Percentiles rank a stretch among this genome's conserved stretches.
phyloP scores from a whole-genome alignment of 2,888 invertebrate species.

The Heliothis peltigera region DNA sequence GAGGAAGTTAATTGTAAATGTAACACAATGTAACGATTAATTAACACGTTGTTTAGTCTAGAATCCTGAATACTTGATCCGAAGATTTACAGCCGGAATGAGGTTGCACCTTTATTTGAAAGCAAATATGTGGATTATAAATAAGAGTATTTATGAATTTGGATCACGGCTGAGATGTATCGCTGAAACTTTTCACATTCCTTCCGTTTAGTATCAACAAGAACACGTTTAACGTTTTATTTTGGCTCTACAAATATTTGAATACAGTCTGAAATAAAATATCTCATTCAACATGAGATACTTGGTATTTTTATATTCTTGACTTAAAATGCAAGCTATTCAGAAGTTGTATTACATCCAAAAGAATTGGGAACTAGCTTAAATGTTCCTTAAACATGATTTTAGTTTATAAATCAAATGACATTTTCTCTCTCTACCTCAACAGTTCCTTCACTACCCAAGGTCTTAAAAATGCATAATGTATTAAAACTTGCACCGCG shows the following conservation, averaged over 20 bases:
- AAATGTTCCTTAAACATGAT: too few species aligned
- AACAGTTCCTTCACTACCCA: slow-evolving; percentile 8
- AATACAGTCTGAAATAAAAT: slow-evolving; percentile 32
- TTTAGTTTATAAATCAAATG: too few species aligned
- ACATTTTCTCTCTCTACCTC: too few species aligned
- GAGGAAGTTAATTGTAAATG: slow-evolving; percentile 24
- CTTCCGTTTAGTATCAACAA: slow-evolving; percentile 34
- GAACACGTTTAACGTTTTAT: slow-evolving; percentile 22
- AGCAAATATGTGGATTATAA: slow-evolving; percentile 36
- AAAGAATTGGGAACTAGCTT: too few species aligned
- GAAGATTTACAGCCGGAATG: slow-evolving; percentile 27
- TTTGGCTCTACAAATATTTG: slow-evolving; percentile 17
- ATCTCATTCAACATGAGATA: background rate
- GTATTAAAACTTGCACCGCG: slow-evolving; percentile 51
- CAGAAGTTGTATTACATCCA: too few species aligned
- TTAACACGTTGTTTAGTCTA: slow-evolving; percentile 44
- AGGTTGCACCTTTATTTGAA: slow-evolving; percentile 50
- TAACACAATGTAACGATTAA: slow-evolving; percentile 3
- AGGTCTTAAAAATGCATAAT: slow-evolving; percentile 31
- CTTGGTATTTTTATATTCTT: background rate
- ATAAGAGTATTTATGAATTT: slow-evolving; percentile 51
- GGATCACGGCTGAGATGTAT: slow-evolving; percentile 38
- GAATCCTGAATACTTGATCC: slow-evolving; percentile 17
- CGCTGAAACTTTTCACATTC: slow-evolving; percentile 27
- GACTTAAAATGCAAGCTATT: background rate